These are phyloP conservation scores for Excalfactoria chinensis DNA, from an alignment of 2,113 vertebrate species.

Conservation along the genomic window DNA sequence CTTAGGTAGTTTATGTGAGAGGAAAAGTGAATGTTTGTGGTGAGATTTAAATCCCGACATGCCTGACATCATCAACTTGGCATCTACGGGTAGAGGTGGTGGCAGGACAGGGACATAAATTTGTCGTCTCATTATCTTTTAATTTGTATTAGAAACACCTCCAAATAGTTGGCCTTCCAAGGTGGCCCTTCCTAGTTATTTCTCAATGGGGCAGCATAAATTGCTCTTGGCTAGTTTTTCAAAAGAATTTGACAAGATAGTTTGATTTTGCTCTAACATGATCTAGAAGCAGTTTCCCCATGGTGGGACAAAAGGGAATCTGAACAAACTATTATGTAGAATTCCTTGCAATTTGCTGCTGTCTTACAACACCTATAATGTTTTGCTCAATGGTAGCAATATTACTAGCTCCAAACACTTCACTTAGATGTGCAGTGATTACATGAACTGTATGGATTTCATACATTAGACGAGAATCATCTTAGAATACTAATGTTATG, in stretches of 20 bases:
- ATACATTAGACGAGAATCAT: constrained; percentile 22
- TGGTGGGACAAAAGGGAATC: not conserved
- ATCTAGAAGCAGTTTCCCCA: constrained; percentile 29
- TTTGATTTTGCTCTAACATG: constrained; percentile 33
- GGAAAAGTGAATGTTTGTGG: not conserved
- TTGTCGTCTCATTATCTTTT: not conserved
- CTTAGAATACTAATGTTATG: constrained; percentile 31
- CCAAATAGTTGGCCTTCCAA: not conserved
- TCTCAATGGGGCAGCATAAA: constrained; percentile 22
- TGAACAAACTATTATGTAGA: not conserved
- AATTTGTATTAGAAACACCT: not conserved
- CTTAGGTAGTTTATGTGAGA: not conserved
- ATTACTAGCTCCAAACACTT: constrained; percentile 1
- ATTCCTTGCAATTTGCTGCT: constrained; percentile 3
- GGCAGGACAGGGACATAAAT: not conserved
- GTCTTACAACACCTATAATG: not conserved
- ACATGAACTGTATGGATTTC: constrained; percentile 42
- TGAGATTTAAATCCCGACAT: not conserved
- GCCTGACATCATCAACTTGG: not conserved
- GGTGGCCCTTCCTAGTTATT: not conserved
- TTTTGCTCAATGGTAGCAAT: constrained; percentile 17
- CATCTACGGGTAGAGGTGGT: not conserved
- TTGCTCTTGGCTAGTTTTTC: constrained; percentile 49
- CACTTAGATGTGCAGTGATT: not conserved
- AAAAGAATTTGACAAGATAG: constrained; percentile 37